These are phyloP conservation scores for Pelecanus crispus DNA, from an alignment of 2,113 vertebrate species.

Conservation along the genomic window DNA sequence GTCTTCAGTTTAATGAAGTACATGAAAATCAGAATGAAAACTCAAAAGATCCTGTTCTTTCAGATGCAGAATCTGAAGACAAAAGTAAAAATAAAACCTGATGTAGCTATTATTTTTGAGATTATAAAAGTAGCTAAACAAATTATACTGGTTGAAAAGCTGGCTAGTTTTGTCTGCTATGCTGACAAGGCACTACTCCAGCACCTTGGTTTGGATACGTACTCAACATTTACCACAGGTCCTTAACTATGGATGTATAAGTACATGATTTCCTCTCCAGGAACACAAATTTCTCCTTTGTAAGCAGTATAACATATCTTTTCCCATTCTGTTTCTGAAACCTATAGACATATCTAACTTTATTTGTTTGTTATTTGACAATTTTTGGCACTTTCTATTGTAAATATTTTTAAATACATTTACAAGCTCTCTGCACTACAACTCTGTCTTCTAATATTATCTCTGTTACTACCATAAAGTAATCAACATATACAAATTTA, in stretches of 20 bases:
- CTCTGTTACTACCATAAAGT: neutral
- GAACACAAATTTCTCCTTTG: neutral
- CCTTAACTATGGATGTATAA: neutral
- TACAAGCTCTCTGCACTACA: neutral
- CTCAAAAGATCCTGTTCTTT: neutral
- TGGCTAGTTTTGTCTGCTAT: neutral
- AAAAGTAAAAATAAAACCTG: conserved; percentile 9
- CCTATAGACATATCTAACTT: neutral
- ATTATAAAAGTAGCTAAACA: neutral
- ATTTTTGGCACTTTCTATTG: neutral
- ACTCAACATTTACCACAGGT: neutral
- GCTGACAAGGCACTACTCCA: neutral
- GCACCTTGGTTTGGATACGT: neutral
- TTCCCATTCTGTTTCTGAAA: neutral
- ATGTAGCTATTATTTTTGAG: neutral
- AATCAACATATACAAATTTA: neutral
- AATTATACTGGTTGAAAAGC: neutral
- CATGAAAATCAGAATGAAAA: neutral
- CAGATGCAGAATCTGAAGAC: neutral
- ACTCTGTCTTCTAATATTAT: neutral
- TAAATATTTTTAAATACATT: neutral
- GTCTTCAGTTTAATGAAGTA: neutral
- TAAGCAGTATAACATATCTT: neutral
- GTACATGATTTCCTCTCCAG: neutral
- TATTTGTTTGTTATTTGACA: neutral